Evolutionary conservation across 2,888 invertebrate species (phyloP).

Genomic region (Heterodera filipjevi): DNA sequence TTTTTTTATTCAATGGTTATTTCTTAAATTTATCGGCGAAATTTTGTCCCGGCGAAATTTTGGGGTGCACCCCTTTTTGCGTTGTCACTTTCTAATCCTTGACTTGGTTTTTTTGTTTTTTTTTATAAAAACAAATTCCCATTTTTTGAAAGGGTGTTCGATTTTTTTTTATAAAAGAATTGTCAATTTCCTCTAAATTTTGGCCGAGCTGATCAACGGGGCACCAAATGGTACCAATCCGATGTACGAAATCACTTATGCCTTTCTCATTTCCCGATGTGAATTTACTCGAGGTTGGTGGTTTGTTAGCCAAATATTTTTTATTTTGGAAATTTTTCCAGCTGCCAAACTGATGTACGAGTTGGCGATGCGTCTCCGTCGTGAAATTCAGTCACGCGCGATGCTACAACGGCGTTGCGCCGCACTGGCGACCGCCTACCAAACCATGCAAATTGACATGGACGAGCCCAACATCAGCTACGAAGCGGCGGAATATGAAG

Average conservation of each 20-base stretch:
- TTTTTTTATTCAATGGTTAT: no score
- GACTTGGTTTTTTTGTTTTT: no score
- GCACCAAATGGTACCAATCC: not conserved
- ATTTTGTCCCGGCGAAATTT: no score
- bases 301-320: not conserved
- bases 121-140: no score
- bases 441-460: conserved; percentile 40
- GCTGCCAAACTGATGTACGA: conserved; percentile 53
- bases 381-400: conserved; percentile 44
- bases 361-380: conserved; percentile 43
- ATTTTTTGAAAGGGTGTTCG: no score
- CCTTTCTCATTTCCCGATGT: conserved; percentile 45
- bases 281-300: conserved; percentile 37
- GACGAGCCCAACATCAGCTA: conserved; percentile 11
- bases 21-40: no score
- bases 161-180: no score
- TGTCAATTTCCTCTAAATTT: not conserved
- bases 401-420: conserved; percentile 49
- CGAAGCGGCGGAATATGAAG: not conserved
- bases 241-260: conserved; percentile 40
- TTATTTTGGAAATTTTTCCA: no score
- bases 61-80: no score
- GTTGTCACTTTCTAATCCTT: no score
- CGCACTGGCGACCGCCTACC: conserved; percentile 46
- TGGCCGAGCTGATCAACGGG: not conserved